A percentile compares a stretch with the other conserved stretches of the same genome.
Evolutionary conservation across 2,113 vertebrate species (phyloP).

Genomic region (Alexandromys fortis): DNA sequence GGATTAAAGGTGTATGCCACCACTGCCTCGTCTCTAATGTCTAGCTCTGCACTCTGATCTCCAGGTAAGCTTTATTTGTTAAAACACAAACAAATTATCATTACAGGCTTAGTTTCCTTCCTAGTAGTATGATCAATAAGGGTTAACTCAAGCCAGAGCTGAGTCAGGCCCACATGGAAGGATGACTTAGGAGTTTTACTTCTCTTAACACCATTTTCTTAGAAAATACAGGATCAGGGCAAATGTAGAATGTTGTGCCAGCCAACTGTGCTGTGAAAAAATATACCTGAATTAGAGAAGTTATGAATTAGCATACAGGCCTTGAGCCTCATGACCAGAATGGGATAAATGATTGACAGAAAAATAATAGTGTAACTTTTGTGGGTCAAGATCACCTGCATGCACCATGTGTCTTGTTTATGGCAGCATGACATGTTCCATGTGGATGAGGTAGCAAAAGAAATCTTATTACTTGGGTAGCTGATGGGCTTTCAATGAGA

Average conservation of each 20-base stretch:
- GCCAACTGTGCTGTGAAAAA: neutral
- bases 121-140: neutral
- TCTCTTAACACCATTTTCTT: slow-evolving; percentile 27
- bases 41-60: too few species aligned
- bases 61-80: too few species aligned
- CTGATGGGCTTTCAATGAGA: neutral
- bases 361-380: slow-evolving; percentile 2
- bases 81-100: too few species aligned
- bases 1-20: too few species aligned
- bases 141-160: neutral
- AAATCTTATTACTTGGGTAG: slow-evolving; percentile 21
- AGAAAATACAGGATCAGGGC: neutral
- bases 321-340: neutral
- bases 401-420: neutral
- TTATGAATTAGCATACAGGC: neutral
- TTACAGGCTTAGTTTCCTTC: neutral
- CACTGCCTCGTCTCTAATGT: too few species aligned
- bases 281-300: neutral
- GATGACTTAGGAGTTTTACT: neutral
- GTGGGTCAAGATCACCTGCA: neutral
- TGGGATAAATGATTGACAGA: neutral
- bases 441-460: neutral
- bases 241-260: neutral
- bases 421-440: neutral
- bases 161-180: neutral